Evolutionary conservation across 2,888 invertebrate genomes (phyloP).

Genomic region (Cordylochernes scorpioides): DNA sequence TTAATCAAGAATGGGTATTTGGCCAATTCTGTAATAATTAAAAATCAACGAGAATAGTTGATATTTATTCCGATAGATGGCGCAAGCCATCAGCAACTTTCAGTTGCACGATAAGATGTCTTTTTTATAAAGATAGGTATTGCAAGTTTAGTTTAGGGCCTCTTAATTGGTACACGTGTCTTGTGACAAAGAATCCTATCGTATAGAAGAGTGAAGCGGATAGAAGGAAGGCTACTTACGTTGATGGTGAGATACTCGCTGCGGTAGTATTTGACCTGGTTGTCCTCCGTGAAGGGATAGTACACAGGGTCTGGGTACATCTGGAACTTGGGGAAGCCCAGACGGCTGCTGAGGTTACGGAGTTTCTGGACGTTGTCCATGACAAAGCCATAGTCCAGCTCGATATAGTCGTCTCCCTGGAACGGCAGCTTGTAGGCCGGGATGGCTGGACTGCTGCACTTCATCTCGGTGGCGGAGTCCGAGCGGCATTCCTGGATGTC

Average conservation of each 20-base stretch:
- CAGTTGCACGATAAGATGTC: no score
- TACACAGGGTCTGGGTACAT: constrained; percentile 77
- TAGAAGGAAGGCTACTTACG: no score
- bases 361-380: constrained; percentile 72
- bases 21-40: no score
- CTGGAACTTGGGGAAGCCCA: constrained; percentile 43
- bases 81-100: no score
- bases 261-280: constrained; percentile 53
- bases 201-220: no score
- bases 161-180: no score
- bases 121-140: no score
- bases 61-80: no score
- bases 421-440: constrained; percentile 30
- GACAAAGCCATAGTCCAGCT: constrained; percentile 70
- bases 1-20: no score
- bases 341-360: constrained; percentile 38
- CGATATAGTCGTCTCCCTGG: constrained; percentile 40
- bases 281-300: constrained; percentile 59
- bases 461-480: constrained; percentile 46
- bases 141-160: no score
- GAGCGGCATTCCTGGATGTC: constrained; percentile 32
- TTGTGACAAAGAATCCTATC: no score
- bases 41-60: no score
- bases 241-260: constrained; percentile 83
- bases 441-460: constrained; percentile 58